Conservation (phyloP, 2,797 vertebrate species). For the Rhabdophis nuchalis region DNA sequence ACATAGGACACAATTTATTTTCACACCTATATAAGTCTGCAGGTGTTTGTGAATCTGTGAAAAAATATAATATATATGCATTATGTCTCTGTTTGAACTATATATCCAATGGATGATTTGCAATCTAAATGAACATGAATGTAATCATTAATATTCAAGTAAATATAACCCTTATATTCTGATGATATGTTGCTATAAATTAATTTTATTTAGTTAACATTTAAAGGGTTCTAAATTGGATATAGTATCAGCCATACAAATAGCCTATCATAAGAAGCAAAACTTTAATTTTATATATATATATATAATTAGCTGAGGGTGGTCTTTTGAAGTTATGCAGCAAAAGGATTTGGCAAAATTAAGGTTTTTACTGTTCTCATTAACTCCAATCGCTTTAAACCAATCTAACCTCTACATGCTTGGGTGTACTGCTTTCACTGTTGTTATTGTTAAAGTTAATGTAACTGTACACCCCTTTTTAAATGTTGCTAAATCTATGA, state of each 20-base stretch:
- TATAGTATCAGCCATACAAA: background rate
- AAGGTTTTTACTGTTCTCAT: background rate
- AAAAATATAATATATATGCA: background rate
- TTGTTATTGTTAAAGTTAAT: background rate
- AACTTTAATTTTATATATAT: background rate
- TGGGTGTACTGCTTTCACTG: background rate
- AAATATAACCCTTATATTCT: slow-evolving; percentile 27
- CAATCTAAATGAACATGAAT: slow-evolving; percentile 31
- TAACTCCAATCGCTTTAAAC: background rate
- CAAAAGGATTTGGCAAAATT: accelerated
- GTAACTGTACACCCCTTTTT: background rate
- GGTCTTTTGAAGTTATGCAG: background rate
- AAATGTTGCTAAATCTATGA: background rate
- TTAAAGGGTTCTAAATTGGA: slow-evolving; percentile 20
- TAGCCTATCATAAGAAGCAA: background rate
- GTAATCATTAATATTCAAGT: slow-evolving; percentile 47
- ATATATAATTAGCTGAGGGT: background rate
- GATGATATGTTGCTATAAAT: slow-evolving; percentile 1
- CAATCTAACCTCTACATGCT: accelerated
- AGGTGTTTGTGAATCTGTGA: slow-evolving; percentile 9
- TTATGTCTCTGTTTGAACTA: slow-evolving; percentile 18
- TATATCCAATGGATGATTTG: background rate
- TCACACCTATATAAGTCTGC: background rate
- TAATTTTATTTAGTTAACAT: slow-evolving; percentile 1
- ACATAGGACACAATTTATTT: slow-evolving; percentile 41